Evolutionary conservation across 2,797 vertebrate genomes (phyloP).

Genomic region (Cirrhinus molitorella): DNA sequence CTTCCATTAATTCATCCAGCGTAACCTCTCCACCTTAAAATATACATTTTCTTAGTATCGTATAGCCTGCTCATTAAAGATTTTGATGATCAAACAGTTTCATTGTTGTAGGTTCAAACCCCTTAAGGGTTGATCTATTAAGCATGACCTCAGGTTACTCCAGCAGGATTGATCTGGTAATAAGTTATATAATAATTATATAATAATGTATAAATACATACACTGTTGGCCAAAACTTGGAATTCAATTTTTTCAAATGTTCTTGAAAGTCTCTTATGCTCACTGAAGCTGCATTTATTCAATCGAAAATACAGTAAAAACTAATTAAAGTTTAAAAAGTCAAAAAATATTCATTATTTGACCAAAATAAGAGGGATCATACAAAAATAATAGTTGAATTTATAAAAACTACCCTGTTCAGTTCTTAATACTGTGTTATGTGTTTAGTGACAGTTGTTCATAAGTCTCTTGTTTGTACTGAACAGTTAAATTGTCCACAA

Average conservation of each 20-base stretch:
- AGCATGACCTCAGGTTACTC: background rate
- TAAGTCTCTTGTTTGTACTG: no score
- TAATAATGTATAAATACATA: background rate
- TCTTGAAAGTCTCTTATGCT: background rate
- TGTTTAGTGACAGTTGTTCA: no score
- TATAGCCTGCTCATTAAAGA: background rate
- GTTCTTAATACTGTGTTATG: no score
- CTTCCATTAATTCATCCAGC: slow-evolving; percentile 1
- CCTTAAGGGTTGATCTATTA: background rate
- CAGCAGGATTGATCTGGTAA: background rate
- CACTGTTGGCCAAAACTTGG: no score
- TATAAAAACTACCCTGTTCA: no score
- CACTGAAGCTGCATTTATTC: background rate
- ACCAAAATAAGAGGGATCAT: no score
- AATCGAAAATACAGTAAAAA: background rate
- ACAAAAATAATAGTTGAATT: no score
- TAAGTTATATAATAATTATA: background rate
- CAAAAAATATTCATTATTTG: no score
- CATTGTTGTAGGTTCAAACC: background rate
- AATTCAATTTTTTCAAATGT: no score
- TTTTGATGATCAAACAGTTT: background rate
- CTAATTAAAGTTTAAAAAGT: background rate
- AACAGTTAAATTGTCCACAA: no score
- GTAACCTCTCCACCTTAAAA: slow-evolving; percentile 5
- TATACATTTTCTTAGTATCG: background rate